Percentiles rank a stretch among this genome's conserved stretches.
Evolutionary conservation across 2,888 invertebrate species (phyloP).

Genomic region (Limnephilus marmoratus): DNA sequence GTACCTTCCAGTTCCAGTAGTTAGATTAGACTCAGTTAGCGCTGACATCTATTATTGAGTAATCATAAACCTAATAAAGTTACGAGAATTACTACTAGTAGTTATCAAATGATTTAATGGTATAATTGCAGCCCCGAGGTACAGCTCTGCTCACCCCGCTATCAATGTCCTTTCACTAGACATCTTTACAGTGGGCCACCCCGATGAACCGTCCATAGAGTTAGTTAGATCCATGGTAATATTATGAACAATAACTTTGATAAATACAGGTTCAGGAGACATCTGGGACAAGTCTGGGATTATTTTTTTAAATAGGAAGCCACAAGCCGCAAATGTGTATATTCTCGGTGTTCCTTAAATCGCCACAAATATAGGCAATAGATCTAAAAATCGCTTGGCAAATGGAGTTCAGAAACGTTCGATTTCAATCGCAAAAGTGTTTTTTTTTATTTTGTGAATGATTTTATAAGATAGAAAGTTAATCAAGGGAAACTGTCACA

Average conservation of each 20-base stretch:
- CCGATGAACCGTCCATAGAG: not conserved
- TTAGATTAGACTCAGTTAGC: not conserved
- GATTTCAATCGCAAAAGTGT: too few relatives aligned
- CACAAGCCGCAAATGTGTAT: too few relatives aligned
- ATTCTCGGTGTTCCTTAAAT: too few relatives aligned
- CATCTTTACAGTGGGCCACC: slow-evolving; percentile 19
- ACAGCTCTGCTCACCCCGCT: not conserved
- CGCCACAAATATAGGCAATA: too few relatives aligned
- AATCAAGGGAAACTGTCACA: too few relatives aligned
- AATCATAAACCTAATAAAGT: not conserved
- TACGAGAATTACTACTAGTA: not conserved
- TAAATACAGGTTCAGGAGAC: not conserved
- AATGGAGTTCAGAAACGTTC: too few relatives aligned
- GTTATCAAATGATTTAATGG: not conserved
- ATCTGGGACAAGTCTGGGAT: not conserved
- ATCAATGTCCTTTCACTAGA: not conserved
- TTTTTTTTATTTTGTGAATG: too few relatives aligned
- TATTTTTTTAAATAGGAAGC: too few relatives aligned
- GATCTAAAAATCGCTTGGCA: too few relatives aligned
- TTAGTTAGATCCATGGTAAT: not conserved
- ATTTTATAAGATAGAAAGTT: too few relatives aligned
- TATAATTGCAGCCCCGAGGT: not conserved
- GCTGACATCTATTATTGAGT: slow-evolving; percentile 9
- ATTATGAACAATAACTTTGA: not conserved
- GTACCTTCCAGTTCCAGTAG: not conserved